A percentile compares a stretch with the other conserved stretches of the same genome.
Evolutionary conservation across 2,888 invertebrate genomes (phyloP).

Genomic region (Coelopa pilipes): DNA sequence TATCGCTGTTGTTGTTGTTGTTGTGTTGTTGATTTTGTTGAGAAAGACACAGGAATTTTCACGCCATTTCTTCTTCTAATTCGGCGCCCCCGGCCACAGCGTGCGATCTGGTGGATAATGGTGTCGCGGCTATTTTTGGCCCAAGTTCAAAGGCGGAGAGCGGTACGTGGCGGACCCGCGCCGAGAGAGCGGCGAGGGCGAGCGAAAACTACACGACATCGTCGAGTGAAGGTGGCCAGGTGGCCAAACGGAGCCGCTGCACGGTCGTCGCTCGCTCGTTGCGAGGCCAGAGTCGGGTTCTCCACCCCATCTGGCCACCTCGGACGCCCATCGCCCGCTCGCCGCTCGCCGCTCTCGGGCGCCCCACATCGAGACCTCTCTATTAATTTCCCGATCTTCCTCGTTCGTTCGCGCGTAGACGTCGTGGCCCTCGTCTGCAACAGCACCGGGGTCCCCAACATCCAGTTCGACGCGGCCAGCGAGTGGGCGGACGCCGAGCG

Average conservation of each 20-base stretch:
- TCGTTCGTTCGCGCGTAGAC: conserved; percentile 47
- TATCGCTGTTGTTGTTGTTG: not conserved
- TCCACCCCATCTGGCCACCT: too few species aligned
- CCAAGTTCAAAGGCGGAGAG: conserved; percentile 68
- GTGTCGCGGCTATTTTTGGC: conserved; percentile 81
- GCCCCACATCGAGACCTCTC: not conserved
- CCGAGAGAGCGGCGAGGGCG: not conserved
- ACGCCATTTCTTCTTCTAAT: not conserved
- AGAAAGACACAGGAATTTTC: not conserved
- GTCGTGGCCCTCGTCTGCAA: conserved; percentile 71
- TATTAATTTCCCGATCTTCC: not conserved
- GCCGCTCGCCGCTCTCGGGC: too few species aligned
- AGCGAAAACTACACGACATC: not conserved
- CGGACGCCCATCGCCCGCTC: too few species aligned
- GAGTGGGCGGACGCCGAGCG: conserved; percentile 61
- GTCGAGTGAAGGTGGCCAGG: too few species aligned
- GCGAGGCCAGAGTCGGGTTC: too few species aligned
- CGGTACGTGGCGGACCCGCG: conserved; percentile 50
- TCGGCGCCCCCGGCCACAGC: conserved; percentile 67
- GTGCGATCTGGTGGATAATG: conserved; percentile 72
- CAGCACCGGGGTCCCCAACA: conserved; percentile 74
- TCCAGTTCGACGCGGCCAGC: conserved; percentile 72
- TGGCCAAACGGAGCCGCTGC: not conserved
- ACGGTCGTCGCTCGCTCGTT: too few species aligned
- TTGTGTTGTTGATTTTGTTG: not conserved